Conservation (phyloP, 1,140 invertebrate genomes). For the Atta cephalotes region DNA sequence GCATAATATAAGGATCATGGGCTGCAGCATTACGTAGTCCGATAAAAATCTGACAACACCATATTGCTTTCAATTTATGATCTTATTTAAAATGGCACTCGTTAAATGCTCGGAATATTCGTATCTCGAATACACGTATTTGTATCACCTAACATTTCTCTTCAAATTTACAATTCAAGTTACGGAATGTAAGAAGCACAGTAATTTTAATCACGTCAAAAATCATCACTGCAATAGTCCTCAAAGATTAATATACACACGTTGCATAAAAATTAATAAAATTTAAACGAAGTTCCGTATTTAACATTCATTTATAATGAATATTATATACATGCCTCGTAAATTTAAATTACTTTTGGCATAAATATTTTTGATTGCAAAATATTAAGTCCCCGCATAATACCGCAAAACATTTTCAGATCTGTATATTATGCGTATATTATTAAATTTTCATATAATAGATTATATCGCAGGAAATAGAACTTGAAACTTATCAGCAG, state of each 20-base stretch:
- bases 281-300: not conserved
- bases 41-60: slow-evolving; percentile 41
- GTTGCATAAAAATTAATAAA: not conserved
- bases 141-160: not conserved
- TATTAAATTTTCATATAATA: not conserved
- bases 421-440: not conserved
- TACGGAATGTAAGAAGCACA: not conserved
- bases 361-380: not conserved
- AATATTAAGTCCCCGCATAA: not conserved
- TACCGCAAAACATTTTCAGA: not conserved
- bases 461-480: not conserved
- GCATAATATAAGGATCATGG: slow-evolving; percentile 2
- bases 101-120: slow-evolving; percentile 1
- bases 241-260: not conserved
- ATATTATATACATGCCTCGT: too few species aligned
- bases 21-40: slow-evolving; percentile 18
- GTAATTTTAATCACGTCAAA: slow-evolving; percentile 21
- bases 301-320: not conserved
- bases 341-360: not conserved
- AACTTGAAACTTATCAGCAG: not conserved
- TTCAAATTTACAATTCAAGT: not conserved
- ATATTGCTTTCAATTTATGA: slow-evolving; percentile 35
- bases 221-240: not conserved
- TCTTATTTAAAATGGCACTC: not conserved
- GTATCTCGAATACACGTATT: not conserved